Evolutionary conservation across 37 sponge, comb jelly and placozoan genomes (phyloP).

Genomic region (Cladorhizidae sp.): DNA sequence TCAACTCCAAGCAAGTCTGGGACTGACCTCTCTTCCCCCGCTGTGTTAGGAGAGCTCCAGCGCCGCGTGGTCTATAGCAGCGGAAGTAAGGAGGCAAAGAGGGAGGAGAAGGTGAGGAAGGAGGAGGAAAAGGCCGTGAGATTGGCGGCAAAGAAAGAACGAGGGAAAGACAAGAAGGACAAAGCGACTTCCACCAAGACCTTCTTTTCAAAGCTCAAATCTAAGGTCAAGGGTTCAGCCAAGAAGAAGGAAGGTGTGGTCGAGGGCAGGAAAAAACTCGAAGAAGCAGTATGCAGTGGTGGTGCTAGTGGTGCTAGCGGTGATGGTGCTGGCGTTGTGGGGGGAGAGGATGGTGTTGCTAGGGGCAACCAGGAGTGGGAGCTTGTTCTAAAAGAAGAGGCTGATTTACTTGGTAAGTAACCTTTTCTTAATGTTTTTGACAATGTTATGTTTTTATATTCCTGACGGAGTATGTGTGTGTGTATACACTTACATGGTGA

Average conservation of each 20-base stretch:
- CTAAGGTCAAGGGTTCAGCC: slow-evolving; percentile 34
- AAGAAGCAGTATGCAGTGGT: neutral
- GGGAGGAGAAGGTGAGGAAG: slow-evolving; percentile 8
- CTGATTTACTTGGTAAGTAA: too few relatives aligned
- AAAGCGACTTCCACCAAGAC: slow-evolving; percentile 1
- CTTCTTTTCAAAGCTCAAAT: slow-evolving; percentile 56
- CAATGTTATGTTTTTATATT: too few relatives aligned
- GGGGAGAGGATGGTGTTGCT: neutral
- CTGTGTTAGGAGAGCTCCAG: neutral
- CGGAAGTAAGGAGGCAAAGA: slow-evolving; percentile 4
- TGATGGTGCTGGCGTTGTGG: neutral
- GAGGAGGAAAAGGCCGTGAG: slow-evolving; percentile 23
- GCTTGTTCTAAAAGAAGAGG: too few relatives aligned
- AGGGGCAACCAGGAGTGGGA: neutral
- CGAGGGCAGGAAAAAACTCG: neutral
- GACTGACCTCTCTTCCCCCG: neutral
- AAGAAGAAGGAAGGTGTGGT: neutral
- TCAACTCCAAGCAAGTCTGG: too few relatives aligned
- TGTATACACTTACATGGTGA: too few relatives aligned
- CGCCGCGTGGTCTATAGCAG: neutral
- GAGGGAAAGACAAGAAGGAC: neutral
- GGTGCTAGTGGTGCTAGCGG: neutral
- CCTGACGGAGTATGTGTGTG: too few relatives aligned
- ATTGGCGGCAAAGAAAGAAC: neutral
- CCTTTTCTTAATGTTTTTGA: too few relatives aligned